Evolutionary conservation across 2,113 vertebrate genomes (phyloP), one percentile per base, ranked within the genome.

Genomic region (Atlantisia rogersi): DNA sequence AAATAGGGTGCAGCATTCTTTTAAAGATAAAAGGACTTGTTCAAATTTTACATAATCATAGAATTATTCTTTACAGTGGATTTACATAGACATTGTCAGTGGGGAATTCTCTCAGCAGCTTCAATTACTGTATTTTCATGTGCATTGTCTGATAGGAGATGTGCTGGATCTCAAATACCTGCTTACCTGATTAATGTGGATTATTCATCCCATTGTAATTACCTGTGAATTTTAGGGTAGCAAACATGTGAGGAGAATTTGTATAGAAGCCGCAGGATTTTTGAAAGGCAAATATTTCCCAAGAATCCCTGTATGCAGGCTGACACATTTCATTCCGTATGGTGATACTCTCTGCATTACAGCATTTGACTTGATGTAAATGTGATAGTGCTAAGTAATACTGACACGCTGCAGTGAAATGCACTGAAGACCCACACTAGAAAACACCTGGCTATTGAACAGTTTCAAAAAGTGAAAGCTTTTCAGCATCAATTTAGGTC

Each of bases 151-250:
- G 93, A 96, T 97, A 96, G 91, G 94, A 73, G 83, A 96, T 92
- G 96, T 91, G 64, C 92, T 95, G 96, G 96, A 96, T 97, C 95
- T 97, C 74, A 96, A 94, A 97, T 97, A 92, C 94, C 88, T 94
- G 96, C 92, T 95, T 97, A 95, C 95, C 95, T 98, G 97, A 97
- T 97, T 96, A 97, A 96, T 96, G 96, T 90, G 96, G 94, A 96
- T 96, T 95, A 98, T 93, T 97, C 97, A 92, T 94, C 69, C 92
- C 76, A 88, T 92, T 94, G 95, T 97, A 97, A 98, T 98, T 97
- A 96, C 94, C 95, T 97, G 92, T 93, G 97, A 98, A 97, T 97
- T 97, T 97, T 97, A 96, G 94, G 96, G 95, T 96, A 96, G 97
- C 85, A 96, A 96, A 97, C 91, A 97, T 96, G 96, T 96, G 96